Percentiles rank a stretch among this genome's conserved stretches.
Conservation (phyloP, 2,797 vertebrate species). For the Kryptolebias ocellatus region DNA sequence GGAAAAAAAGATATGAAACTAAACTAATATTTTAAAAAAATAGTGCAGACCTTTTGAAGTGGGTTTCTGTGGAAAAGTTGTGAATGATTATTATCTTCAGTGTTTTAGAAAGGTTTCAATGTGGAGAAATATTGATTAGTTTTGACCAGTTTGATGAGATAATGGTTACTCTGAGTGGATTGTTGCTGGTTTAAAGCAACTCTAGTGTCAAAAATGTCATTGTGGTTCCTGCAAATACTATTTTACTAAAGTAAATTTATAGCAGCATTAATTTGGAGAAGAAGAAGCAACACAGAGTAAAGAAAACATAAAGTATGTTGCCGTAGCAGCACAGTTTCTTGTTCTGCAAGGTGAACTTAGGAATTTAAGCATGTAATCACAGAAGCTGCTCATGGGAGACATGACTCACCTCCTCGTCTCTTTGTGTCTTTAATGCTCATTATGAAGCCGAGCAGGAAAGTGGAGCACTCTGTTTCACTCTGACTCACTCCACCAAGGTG, state of each 20-base stretch:
- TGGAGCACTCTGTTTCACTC: slow-evolving; percentile 48
- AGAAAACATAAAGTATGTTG: slow-evolving; percentile 7
- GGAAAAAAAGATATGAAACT: background rate
- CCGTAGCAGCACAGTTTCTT: slow-evolving; percentile 6
- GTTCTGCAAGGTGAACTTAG: slow-evolving; percentile 57
- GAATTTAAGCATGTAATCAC: slow-evolving; percentile 52
- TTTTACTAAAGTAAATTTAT: too few relatives aligned
- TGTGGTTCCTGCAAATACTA: too few relatives aligned
- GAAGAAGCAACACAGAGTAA: background rate
- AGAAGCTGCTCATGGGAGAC: slow-evolving; percentile 35
- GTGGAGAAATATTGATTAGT: too few relatives aligned
- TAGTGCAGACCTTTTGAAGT: background rate
- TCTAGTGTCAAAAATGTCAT: too few relatives aligned
- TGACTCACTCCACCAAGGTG: slow-evolving; percentile 49
- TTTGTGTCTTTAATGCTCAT: slow-evolving; percentile 28
- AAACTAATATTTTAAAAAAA: background rate
- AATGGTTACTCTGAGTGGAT: too few relatives aligned
- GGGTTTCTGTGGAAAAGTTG: too few relatives aligned
- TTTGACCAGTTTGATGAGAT: too few relatives aligned
- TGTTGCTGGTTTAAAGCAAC: too few relatives aligned
- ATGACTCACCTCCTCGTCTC: slow-evolving; percentile 56
- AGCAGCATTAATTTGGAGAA: background rate
- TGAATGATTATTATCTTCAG: too few relatives aligned
- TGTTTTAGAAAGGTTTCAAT: too few relatives aligned
- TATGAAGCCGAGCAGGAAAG: slow-evolving; percentile 42